Evolutionary conservation across 2,113 vertebrate species (phyloP).

Genomic region (Oncorhynchus nerka): DNA sequence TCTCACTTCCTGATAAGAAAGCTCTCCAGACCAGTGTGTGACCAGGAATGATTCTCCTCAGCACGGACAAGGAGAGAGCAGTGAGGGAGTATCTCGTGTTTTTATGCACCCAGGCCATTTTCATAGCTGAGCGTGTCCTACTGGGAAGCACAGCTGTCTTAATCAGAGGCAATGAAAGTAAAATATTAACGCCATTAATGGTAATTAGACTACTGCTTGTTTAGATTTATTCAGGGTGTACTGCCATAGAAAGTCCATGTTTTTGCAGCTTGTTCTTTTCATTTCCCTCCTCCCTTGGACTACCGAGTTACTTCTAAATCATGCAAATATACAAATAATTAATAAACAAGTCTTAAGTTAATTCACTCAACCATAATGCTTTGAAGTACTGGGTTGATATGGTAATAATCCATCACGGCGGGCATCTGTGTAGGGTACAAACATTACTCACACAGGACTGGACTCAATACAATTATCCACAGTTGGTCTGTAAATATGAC

Average conservation of each 20-base stretch:
- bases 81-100: conserved; percentile 36
- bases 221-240: conserved; percentile 56
- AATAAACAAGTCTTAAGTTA: conserved; percentile 42
- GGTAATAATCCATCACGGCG: conserved; percentile 53
- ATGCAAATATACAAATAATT: conserved; percentile 41
- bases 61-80: conserved; percentile 39
- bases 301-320: conserved; percentile 55
- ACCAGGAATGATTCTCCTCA: conserved; percentile 16
- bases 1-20: conserved; percentile 73
- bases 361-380: conserved; percentile 54
- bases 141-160: conserved; percentile 36
- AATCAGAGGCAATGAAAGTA: conserved; percentile 42
- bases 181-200: conserved; percentile 57
- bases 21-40: conserved; percentile 74
- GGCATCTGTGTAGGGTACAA: conserved; percentile 30
- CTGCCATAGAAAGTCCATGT: conserved; percentile 53
- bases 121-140: not conserved
- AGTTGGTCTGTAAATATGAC: conserved; percentile 57
- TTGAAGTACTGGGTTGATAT: conserved; percentile 45
- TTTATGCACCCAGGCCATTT: not conserved
- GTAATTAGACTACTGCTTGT: conserved; percentile 54
- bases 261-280: conserved; percentile 40
- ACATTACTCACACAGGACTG: conserved; percentile 53
- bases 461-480: conserved; percentile 51
- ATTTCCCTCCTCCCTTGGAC: conserved; percentile 36